Evolutionary conservation across 2,113 vertebrate genomes (phyloP), one percentile per base, ranked within the genome.

Genomic region (Ceuthmochares aereus): DNA sequence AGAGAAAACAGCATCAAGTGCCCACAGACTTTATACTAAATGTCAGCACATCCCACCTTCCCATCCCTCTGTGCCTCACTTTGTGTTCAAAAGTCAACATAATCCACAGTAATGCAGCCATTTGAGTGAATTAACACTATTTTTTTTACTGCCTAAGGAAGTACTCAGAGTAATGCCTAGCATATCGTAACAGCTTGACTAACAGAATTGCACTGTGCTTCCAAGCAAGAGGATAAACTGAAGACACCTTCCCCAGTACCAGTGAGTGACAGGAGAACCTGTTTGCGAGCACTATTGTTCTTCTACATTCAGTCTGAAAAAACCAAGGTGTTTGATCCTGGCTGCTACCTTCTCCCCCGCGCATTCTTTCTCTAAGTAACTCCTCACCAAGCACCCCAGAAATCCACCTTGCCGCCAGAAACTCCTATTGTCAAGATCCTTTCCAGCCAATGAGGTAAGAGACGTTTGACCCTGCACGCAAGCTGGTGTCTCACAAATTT

Each of bases 401-500:
- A 8, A 40, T 77, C 34, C 64, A 47, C 14, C 14, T 55, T 25
- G 42, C 27, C 74, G 42, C 13, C 47, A 92, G 62, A 67, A 84
- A 43, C 9, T 63, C 11, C 25, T 37, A 9, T 23, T 42, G 63
- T 27, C 55, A 58, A 70, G 19, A 69, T 45, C 29, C 45, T 89
- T 67, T 52, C 37, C 42, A 82, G 21, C 3, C 54, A 85, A 37
- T 20, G 21, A 79, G 7, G 25, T 20, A 75, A 69, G 30, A 85
- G 25, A 37, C 3, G 12, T 37, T 62, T 51, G 14, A 10, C 26
- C 32, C 47, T 34, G 7, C 1, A 1, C 23, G 15, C 1, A 0
- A 16, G 19, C 27, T 55, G 32, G n/a, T 14, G 18, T 58, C 22
- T 54, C 37, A 80, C 16, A 86, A 69, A 49, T 22, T 26, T 90